These are phyloP conservation scores for Lysandra bellargus DNA, from an alignment of 2,888 invertebrate species.

Conservation along the genomic window DNA sequence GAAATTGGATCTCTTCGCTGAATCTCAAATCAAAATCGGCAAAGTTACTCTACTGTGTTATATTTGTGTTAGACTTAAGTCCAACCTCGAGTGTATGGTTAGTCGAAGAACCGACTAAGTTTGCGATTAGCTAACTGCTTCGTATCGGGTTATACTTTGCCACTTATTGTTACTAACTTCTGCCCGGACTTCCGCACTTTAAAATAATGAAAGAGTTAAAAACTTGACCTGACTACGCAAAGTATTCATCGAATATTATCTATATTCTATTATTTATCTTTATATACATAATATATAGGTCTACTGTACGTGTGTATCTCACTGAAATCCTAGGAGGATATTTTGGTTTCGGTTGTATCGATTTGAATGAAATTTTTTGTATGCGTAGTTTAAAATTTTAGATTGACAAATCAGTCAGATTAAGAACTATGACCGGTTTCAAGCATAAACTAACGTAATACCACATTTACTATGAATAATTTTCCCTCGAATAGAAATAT, in stretches of 20 bases:
- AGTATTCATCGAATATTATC: neutral
- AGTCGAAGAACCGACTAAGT: neutral
- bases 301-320: too few relatives aligned
- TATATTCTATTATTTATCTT: neutral
- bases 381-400: too few relatives aligned
- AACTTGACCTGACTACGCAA: neutral
- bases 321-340: too few relatives aligned
- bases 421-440: too few relatives aligned
- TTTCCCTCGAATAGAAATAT: too few relatives aligned
- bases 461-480: too few relatives aligned
- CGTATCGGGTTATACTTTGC: slow-evolving; percentile 2
- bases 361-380: too few relatives aligned
- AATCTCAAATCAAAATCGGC: neutral
- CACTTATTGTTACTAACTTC: neutral
- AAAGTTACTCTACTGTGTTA: neutral
- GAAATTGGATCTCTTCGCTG: neutral
- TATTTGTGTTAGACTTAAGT: neutral
- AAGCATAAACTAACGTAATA: too few relatives aligned
- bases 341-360: too few relatives aligned
- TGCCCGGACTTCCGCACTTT: neutral
- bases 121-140: slow-evolving; percentile 1
- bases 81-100: neutral
- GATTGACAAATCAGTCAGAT: too few relatives aligned
- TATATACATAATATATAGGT: too few relatives aligned
- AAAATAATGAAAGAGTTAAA: neutral